Base-by-base conservation (phyloP, 1,140 invertebrate species). In the Papilio helenus region DNA sequence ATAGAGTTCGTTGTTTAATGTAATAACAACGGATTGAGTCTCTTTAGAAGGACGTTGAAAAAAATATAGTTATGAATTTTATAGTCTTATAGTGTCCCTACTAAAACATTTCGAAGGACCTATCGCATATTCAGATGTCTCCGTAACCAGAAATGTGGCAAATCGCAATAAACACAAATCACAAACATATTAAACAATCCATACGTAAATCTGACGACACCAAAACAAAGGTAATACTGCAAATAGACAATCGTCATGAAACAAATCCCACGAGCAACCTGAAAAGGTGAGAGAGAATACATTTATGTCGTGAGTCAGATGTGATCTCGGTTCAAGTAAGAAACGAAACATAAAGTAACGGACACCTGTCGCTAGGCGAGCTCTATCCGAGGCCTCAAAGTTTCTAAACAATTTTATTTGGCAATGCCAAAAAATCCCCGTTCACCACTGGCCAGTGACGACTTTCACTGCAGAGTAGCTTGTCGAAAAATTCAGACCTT, bases 401-500 rank as follows among this genome's bases (percentile, higher is more conserved):
- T 82, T 86, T 88, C 80, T 83, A 83, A 83, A 81, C 81, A 80
- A 85, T 83, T 76, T 80, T 80, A 83, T 87, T 89, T 84, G 86
- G 87, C 84, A 89, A 88, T 84, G 85, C 89, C 86, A 88, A 92
- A 90, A 86, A 90, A 86, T 86, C 79, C 78, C 87, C 86, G 88
- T 81, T 91, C 87, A 87, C 86, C 82, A 80, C 55, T 18, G 72
- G 44, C 55, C 83, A 82, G 82, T 72, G 46, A 29, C 83, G 74
- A 89, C 90, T 92, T 92, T 92, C 90, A 90, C 90, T 86, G 83
- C 78, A 82, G 80, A 84, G 85, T 79, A 74, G 80, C 87, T 83
- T 83, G 88, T 90, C 86, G 88, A 90, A 90, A 92, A 92, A 90
- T 92, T 86, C 84, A 82, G 83, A 91, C 89, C 90, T 91, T 89